Conservation (phyloP, 2,113 vertebrate species). For the Albula glossodonta region DNA sequence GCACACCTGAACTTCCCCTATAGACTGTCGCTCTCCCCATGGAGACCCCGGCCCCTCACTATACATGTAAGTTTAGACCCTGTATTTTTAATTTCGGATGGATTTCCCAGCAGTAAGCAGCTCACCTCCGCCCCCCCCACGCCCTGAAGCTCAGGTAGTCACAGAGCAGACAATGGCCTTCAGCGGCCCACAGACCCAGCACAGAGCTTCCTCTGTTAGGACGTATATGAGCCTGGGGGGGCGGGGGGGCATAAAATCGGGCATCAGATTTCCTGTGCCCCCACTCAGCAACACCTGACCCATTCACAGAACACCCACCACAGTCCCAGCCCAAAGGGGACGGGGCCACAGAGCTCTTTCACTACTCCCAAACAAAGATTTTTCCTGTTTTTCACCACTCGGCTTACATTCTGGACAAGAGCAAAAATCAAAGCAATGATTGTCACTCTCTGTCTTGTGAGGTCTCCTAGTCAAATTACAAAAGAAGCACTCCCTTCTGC, state of each 20-base stretch:
- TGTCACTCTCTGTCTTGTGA: slow-evolving; percentile 54
- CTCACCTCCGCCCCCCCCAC: slow-evolving; percentile 8
- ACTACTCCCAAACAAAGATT: slow-evolving; percentile 17
- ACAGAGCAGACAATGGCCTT: slow-evolving; percentile 39
- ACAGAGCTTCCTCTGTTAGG: slow-evolving; percentile 41
- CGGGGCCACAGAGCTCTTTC: not conserved
- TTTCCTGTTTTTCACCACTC: not conserved
- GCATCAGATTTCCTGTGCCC: slow-evolving; percentile 39
- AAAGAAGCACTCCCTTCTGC: not conserved
- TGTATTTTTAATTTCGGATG: slow-evolving; percentile 27
- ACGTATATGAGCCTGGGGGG: slow-evolving; percentile 26
- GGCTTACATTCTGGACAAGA: slow-evolving; percentile 61
- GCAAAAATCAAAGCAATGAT: slow-evolving; percentile 65
- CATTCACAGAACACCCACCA: slow-evolving; percentile 9
- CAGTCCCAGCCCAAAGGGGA: not conserved
- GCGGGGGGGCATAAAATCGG: not conserved
- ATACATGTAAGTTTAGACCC: slow-evolving; percentile 36
- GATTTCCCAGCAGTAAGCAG: slow-evolving; percentile 34
- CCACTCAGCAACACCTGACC: slow-evolving; percentile 29
- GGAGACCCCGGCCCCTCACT: slow-evolving; percentile 4
- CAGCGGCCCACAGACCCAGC: slow-evolving; percentile 18
- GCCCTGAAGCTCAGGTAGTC: slow-evolving; percentile 14
- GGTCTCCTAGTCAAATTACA: slow-evolving; percentile 40
- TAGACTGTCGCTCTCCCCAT: slow-evolving; percentile 6
- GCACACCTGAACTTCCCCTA: slow-evolving; percentile 7